Conservation (phyloP, 2,888 invertebrate species). For the Pegoplata infirma region DNA sequence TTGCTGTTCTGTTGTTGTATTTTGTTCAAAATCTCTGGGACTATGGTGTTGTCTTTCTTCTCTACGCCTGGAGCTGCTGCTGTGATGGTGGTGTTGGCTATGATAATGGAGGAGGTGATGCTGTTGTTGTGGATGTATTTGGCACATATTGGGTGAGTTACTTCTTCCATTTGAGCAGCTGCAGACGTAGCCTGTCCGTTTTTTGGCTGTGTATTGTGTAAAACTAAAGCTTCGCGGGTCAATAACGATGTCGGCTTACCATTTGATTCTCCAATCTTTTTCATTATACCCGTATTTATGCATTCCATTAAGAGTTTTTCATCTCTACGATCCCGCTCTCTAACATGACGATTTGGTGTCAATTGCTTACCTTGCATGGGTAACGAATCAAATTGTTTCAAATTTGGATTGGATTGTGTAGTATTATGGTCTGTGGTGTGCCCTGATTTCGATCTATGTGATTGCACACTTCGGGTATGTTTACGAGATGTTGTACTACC, state of each 20-base stretch:
- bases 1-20: constrained; percentile 45
- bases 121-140: constrained; percentile 74
- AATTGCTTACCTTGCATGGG: constrained; percentile 66
- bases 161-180: constrained; percentile 78
- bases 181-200: constrained; percentile 88
- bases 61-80: constrained; percentile 80
- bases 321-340: constrained; percentile 77
- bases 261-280: constrained; percentile 68
- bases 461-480: constrained; percentile 51
- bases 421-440: constrained; percentile 47
- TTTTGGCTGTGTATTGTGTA: constrained; percentile 80
- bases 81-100: constrained; percentile 77
- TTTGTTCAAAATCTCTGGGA: constrained; percentile 48
- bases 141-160: constrained; percentile 76
- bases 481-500: constrained; percentile 50
- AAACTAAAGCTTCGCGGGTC: constrained; percentile 57
- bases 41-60: constrained; percentile 66
- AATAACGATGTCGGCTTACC: constrained; percentile 42
- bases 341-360: constrained; percentile 68
- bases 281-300: constrained; percentile 77
- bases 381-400: constrained; percentile 74
- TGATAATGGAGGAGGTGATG: constrained; percentile 76
- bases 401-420: constrained; percentile 72
- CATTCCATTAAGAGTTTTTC: constrained; percentile 78
- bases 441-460: constrained; percentile 47